Evolutionary conservation across 2,888 invertebrate species (phyloP), one percentile per base, ranked within the genome.

Genomic region (Muscina levida): DNA sequence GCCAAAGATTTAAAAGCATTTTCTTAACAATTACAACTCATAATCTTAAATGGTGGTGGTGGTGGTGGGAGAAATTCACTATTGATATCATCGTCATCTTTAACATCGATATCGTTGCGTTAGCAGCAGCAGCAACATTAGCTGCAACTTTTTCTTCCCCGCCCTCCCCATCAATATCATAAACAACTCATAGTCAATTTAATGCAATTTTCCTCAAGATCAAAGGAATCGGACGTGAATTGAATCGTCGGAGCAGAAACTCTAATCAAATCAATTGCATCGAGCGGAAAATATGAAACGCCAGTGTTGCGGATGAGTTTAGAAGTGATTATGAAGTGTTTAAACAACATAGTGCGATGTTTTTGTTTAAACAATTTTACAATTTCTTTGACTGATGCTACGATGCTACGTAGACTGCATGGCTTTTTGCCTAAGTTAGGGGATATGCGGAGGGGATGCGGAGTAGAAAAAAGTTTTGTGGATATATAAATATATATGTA

Each of bases 1-100:
- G n/a, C 15, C 31, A 17, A 53, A 70, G 48, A 73, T 74, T 85
- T 85, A 84, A 85, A 84, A 84, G 84, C 82, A 85, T 85, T 84
- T 84, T 82, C 82, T 82, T 84, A 83, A 84, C 84, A 85, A 85
- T 84, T 85, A 84, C 84, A 84, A 83, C 72, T 82, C 84, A 84
- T 84, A 84, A 85, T 82, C 80, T 73, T 67, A 74, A 74, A 31
- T 31, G 8, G n/a, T n/a, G n/a, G n/a, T n/a, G n/a, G n/a, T n/a
- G n/a, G n/a, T n/a, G n/a, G n/a, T n/a, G n/a, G n/a, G 68, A 76
- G 39, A 68, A 24, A 11, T 4, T 15, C 48, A 15, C 65, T 66
- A 59, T 31, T 8, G 31, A 8, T 31, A 53, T 53, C 17, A 15
- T n/a, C n/a, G n/a, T n/a, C n/a, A n/a, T n/a, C n/a, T n/a, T n/a